Evolutionary conservation across 2,113 vertebrate species (phyloP).

Genomic region (Nibea albiflora): DNA sequence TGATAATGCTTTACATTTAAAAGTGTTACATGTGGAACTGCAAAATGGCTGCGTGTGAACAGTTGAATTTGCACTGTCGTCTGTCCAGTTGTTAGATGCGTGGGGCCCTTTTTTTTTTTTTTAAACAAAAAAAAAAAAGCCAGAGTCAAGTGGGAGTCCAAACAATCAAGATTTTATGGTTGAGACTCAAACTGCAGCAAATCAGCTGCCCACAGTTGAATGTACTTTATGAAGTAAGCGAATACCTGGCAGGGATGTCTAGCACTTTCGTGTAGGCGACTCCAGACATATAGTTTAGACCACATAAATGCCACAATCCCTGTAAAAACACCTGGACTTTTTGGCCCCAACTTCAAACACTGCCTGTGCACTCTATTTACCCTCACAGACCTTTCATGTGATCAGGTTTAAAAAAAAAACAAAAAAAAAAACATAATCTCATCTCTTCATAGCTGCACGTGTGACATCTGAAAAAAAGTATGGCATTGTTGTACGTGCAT

Average conservation of each 20-base stretch:
- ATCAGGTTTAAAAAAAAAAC: slow-evolving; percentile 32
- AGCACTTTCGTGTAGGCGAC: slow-evolving; percentile 63
- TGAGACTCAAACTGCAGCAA: slow-evolving; percentile 55
- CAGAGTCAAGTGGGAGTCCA: slow-evolving; percentile 51
- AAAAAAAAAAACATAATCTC: slow-evolving; percentile 42
- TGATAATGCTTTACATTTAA: slow-evolving; percentile 38
- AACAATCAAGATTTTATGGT: slow-evolving; percentile 61
- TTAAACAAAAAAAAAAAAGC: neutral
- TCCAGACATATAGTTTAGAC: slow-evolving; percentile 77
- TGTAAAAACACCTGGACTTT: slow-evolving; percentile 80
- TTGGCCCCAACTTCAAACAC: slow-evolving; percentile 81
- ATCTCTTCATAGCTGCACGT: slow-evolving; percentile 45
- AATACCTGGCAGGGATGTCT: slow-evolving; percentile 66
- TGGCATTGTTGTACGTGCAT: slow-evolving; percentile 18
- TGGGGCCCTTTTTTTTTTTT: slow-evolving; percentile 17
- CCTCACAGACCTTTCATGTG: slow-evolving; percentile 64
- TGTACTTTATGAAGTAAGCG: slow-evolving; percentile 56
- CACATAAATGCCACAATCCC: slow-evolving; percentile 72
- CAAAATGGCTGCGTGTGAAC: slow-evolving; percentile 20
- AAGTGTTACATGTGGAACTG: slow-evolving; percentile 41
- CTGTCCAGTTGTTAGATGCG: slow-evolving; percentile 28
- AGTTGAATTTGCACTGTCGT: slow-evolving; percentile 8
- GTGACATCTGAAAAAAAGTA: slow-evolving; percentile 40
- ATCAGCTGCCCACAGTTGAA: slow-evolving; percentile 52
- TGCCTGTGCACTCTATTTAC: slow-evolving; percentile 53